phyloP scores from a whole-genome alignment of 2,113 vertebrate genomes.

The Hystrix brachyura region DNA sequence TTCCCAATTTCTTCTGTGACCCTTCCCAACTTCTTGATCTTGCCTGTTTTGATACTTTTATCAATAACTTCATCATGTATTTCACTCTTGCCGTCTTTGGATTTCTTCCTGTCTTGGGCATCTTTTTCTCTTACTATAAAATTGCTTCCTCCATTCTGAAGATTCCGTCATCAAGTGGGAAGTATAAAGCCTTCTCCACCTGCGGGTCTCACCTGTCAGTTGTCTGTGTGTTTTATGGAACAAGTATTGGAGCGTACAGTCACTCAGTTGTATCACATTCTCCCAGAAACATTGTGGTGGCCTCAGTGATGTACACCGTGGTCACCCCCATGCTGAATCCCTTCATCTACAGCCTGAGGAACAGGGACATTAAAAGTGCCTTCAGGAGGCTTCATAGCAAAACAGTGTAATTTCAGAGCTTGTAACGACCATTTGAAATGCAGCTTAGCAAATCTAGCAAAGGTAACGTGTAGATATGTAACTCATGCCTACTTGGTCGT shows the following conservation, averaged over 20 bases:
- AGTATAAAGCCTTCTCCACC: not conserved
- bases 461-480: not conserved
- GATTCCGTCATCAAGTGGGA: not conserved
- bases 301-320: not conserved
- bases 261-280: not conserved
- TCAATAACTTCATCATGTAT: not conserved
- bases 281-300: not conserved
- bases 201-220: not conserved
- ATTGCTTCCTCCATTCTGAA: not conserved
- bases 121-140: not conserved
- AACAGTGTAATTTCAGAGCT: not conserved
- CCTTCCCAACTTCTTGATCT: not conserved
- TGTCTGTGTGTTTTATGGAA: not conserved
- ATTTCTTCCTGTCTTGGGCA: not conserved
- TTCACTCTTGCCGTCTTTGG: not conserved
- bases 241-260: not conserved
- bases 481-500: not conserved
- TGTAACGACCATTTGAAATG: not conserved
- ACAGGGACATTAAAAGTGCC: not conserved
- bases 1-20: not conserved
- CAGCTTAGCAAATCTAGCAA: too few species aligned
- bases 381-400: not conserved
- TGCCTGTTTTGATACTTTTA: not conserved
- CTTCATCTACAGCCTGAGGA: not conserved
- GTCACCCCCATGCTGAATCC: not conserved